phyloP scores from a whole-genome alignment of 2,888 invertebrate species.

The Eupithecia subumbrata region DNA sequence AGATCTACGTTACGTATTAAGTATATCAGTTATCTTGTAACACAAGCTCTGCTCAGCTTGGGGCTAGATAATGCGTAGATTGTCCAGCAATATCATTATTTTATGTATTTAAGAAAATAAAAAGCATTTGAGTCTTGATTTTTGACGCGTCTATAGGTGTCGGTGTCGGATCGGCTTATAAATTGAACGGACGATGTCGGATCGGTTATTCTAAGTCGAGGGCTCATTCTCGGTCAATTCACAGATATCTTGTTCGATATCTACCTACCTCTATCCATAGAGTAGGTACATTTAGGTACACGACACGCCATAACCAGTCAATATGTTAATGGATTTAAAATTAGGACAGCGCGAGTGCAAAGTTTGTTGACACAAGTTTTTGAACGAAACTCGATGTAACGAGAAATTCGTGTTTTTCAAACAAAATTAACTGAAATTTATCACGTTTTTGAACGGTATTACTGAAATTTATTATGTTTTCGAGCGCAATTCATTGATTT shows the following conservation, averaged over 20 bases:
- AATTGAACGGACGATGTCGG: too few relatives aligned
- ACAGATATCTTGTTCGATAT: not conserved
- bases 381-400: not conserved
- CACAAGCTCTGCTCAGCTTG: too few relatives aligned
- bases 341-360: conserved; percentile 5
- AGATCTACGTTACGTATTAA: too few relatives aligned
- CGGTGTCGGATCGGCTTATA: too few relatives aligned
- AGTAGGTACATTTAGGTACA: not conserved
- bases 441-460: not conserved
- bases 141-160: too few relatives aligned
- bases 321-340: conserved; percentile 11
- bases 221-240: not conserved
- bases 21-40: too few relatives aligned
- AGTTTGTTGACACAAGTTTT: conserved; percentile 9
- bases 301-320: not conserved
- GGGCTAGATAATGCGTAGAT: too few relatives aligned
- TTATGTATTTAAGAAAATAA: too few relatives aligned
- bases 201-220: too few relatives aligned
- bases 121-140: too few relatives aligned
- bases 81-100: too few relatives aligned
- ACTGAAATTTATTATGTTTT: conserved; percentile 9
- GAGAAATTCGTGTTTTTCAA: conserved; percentile 6
- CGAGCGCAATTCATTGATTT: not conserved
- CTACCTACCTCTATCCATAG: not conserved
- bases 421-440: conserved; percentile 1